These are phyloP conservation scores for Periplaneta americana DNA, from an alignment of 1,140 invertebrate genomes.

Conservation along the genomic window DNA sequence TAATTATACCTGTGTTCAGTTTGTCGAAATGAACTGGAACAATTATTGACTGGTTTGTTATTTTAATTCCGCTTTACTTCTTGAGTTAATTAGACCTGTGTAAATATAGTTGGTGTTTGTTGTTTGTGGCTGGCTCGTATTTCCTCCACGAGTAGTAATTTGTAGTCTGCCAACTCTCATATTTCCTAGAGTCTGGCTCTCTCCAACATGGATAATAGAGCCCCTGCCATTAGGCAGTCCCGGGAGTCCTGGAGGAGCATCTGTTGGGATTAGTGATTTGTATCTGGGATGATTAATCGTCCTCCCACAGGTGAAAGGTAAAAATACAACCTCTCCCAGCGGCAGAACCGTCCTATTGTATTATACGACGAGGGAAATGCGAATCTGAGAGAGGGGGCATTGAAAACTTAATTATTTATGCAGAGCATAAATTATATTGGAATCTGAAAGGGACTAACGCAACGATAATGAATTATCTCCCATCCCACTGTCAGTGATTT, in stretches of 20 bases:
- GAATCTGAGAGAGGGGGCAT: neutral
- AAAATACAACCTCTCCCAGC: neutral
- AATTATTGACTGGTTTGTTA: no score
- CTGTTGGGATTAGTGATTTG: neutral
- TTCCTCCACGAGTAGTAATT: neutral
- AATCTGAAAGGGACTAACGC: neutral
- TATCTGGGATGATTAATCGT: neutral
- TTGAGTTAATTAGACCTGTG: no score
- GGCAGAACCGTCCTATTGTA: neutral
- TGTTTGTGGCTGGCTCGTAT: no score
- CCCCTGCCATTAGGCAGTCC: neutral
- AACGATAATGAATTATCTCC: neutral
- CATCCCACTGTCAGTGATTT: neutral
- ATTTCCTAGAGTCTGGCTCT: neutral
- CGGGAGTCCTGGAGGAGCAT: neutral
- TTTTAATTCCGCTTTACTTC: no score
- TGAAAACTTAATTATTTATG: neutral
- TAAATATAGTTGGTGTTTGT: no score
- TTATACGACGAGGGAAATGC: neutral
- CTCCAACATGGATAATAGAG: neutral
- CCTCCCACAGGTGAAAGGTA: neutral
- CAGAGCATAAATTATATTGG: neutral
- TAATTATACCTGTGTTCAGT: no score
- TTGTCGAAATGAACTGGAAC: no score
- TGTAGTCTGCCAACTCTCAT: neutral